phyloP scores from a whole-genome alignment of 2,888 invertebrate genomes.

The Yponomeuta evonymella region DNA sequence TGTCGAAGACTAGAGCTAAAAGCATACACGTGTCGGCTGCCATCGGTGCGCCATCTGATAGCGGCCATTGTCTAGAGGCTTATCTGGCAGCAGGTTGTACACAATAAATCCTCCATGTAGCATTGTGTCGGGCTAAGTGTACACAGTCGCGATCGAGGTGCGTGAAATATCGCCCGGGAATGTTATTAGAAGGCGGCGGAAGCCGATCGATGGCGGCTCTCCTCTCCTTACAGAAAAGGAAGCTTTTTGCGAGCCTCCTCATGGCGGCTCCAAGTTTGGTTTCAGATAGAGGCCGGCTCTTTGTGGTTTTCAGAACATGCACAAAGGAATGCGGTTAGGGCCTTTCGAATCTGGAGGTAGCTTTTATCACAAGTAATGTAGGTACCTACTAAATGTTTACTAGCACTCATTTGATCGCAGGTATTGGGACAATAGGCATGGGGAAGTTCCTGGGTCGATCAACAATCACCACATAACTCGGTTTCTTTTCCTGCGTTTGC shows the following conservation, averaged over 20 bases:
- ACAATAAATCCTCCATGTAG: slow-evolving; percentile 68
- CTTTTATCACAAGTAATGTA: not conserved
- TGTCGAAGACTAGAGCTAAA: slow-evolving; percentile 67
- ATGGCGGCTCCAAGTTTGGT: slow-evolving; percentile 37
- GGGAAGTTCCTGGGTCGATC: not conserved
- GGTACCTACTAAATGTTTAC: too few relatives aligned
- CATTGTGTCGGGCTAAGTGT: slow-evolving; percentile 45
- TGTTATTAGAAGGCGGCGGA: slow-evolving; percentile 61
- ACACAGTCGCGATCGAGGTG: slow-evolving; percentile 34
- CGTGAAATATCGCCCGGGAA: slow-evolving; percentile 49
- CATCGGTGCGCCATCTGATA: slow-evolving; percentile 55
- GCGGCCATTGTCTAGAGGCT: slow-evolving; percentile 62
- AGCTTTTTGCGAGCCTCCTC: slow-evolving; percentile 28
- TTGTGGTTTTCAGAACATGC: slow-evolving; percentile 35
- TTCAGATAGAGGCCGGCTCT: slow-evolving; percentile 37
- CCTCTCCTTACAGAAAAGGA: slow-evolving; percentile 39
- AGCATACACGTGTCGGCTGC: slow-evolving; percentile 67
- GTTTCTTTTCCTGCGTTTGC: slow-evolving; percentile 18
- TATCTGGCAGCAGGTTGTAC: slow-evolving; percentile 57
- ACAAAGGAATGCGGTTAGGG: slow-evolving; percentile 30
- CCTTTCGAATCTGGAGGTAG: slow-evolving; percentile 3
- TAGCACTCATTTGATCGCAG: too few relatives aligned
- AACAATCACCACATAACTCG: not conserved
- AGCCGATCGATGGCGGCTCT: slow-evolving; percentile 55
- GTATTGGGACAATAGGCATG: too few relatives aligned